Base-by-base conservation (phyloP, 2,113 vertebrate genomes). In the Ceratotherium simum region DNA sequence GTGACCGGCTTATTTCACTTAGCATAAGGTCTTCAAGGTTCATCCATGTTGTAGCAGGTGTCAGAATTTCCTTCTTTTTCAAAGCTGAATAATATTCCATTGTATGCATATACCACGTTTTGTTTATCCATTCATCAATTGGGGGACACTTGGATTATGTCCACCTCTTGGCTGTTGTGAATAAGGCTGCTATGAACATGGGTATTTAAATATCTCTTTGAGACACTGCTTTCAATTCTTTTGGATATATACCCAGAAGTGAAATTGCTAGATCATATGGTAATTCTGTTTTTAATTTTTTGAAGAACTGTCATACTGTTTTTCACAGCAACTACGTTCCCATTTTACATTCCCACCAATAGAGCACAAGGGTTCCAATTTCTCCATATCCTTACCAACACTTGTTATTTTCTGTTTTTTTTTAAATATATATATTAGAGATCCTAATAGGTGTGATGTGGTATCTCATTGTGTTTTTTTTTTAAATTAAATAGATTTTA, bases 221-320 rank as follows among this genome's bases (percentile, higher is more conserved):
- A 89, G 62, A 58, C 39, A 20, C 48, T 84, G 54, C 69, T 96
- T 92, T 78, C 21, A 54, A 65, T 56, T 56, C 6, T 39, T 92
- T 60, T 51, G 29, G 10, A 69, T 39, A 9, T 23, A 5, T 9
- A 75, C 13, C 39, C 67, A 51, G 67, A 75, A 75, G 33, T 67
- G 51, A n/a, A 94, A 73, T 87, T 87, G 67, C 27, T 86, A 16
- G 8, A 73, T 39, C 65, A 91, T 20, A 17, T 60, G 20, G 64
- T 14, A 27, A 56, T 60, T 85, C 65, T 67, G 36, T 96, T 92
- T 92, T 70, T 48, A 92, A 54, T 16, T 82, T 91, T 89, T 56
- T 70, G 16, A 89, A 51, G 78, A 92, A 87, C 54, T 16, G 1
- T 67, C 39, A n/a, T 39, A 23, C n/a, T 29, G 27, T 69, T 69